Evolutionary conservation across 2,113 vertebrate species (phyloP).

Genomic region (Daboia siamensis): DNA sequence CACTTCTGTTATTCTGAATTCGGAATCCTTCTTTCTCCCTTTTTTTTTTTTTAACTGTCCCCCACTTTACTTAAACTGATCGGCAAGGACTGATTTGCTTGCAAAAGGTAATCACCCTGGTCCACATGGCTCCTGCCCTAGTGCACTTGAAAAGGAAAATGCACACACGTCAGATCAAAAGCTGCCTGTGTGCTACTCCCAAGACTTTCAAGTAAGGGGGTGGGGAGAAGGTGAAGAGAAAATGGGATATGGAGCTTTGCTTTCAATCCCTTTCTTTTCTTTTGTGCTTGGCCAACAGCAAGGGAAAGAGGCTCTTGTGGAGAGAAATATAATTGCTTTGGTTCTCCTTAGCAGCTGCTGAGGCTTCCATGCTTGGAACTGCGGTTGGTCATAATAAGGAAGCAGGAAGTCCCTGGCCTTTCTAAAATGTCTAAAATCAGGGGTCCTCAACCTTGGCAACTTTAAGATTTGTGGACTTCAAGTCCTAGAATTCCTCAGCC

Average conservation of each 20-base stretch:
- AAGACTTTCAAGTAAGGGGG: neutral
- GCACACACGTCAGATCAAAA: neutral
- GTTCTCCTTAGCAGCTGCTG: neutral
- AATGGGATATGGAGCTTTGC: neutral
- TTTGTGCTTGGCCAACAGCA: neutral
- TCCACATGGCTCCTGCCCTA: neutral
- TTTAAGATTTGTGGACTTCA: no score
- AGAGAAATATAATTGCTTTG: neutral
- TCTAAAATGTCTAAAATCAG: neutral
- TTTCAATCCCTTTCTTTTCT: neutral
- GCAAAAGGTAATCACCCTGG: neutral
- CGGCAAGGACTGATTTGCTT: neutral
- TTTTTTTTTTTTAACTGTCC: neutral
- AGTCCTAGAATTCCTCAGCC: no score
- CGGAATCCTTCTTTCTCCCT: neutral
- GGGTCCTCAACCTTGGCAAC: no score
- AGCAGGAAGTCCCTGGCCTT: neutral
- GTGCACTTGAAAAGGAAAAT: neutral
- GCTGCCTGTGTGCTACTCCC: neutral
- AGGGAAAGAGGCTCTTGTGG: neutral
- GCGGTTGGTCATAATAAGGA: neutral
- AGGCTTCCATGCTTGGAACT: neutral
- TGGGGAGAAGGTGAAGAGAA: neutral
- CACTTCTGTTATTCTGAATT: neutral
- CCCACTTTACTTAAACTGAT: neutral